These are phyloP conservation scores for Platycheirus rosarum DNA, from an alignment of 2,888 invertebrate genomes.

Conservation along the genomic window DNA sequence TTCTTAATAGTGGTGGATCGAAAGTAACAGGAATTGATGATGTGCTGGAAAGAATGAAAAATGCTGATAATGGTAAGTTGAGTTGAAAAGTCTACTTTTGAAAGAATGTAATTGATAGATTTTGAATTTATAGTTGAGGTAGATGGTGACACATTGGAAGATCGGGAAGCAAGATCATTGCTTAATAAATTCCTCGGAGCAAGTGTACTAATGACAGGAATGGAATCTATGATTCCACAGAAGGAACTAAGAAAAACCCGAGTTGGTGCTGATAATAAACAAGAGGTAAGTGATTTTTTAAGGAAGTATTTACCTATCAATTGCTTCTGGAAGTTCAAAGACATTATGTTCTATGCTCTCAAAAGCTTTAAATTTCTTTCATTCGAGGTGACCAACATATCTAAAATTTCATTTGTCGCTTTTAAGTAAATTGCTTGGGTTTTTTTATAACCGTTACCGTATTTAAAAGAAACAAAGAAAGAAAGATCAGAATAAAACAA, in stretches of 20 bases:
- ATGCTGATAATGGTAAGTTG: conserved; percentile 88
- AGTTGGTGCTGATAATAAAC: conserved; percentile 75
- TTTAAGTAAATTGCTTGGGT: too few species aligned
- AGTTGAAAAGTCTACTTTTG: neutral
- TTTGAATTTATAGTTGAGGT: conserved; percentile 83
- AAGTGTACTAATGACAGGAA: conserved; percentile 90
- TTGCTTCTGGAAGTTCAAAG: too few species aligned
- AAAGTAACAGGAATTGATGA: conserved; percentile 90
- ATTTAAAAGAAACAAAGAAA: too few species aligned
- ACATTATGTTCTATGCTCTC: too few species aligned
- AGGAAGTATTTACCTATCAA: too few species aligned
- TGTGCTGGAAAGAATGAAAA: conserved; percentile 90
- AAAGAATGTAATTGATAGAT: neutral
- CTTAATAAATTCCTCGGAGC: conserved; percentile 93
- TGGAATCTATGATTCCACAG: conserved; percentile 84
- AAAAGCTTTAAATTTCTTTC: too few species aligned
- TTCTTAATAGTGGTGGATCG: conserved; percentile 87
- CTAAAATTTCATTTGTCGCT: too few species aligned
- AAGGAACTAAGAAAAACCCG: conserved; percentile 75
- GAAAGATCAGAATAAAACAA: too few species aligned
- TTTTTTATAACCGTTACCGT: too few species aligned
- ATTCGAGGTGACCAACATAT: too few species aligned
- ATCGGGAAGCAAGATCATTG: conserved; percentile 88
- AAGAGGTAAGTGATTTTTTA: conserved; percentile 78
- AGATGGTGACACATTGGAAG: conserved; percentile 87